Conservation (phyloP, 2,888 invertebrate genomes). For the Tenthredo scrophulariae region DNA sequence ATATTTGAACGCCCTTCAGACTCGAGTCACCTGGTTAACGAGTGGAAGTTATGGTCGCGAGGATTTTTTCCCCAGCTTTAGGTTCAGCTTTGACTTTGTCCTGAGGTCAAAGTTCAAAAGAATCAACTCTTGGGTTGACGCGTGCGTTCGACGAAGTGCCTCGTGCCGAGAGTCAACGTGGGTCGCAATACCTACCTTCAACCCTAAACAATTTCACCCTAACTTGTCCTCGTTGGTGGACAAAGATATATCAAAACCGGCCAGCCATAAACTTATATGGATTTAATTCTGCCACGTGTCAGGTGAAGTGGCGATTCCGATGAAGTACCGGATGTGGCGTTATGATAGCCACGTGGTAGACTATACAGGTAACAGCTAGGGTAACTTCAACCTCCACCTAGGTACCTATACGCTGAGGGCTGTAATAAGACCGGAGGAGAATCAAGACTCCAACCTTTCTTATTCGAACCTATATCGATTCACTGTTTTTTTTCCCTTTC, state of each 20-base stretch:
- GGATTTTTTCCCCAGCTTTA: background rate
- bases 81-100: conserved; percentile 14
- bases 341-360: conserved; percentile 29
- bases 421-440: background rate
- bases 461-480: background rate
- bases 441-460: background rate
- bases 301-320: conserved; percentile 69
- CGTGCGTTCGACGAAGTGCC: conserved; percentile 53
- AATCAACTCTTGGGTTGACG: conserved; percentile 27
- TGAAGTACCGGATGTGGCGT: conserved; percentile 43
- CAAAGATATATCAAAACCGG: conserved; percentile 21
- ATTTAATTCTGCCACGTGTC: conserved; percentile 74
- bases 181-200: conserved; percentile 43
- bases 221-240: conserved; percentile 41
- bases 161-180: conserved; percentile 69
- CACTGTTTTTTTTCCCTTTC: background rate
- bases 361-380: conserved; percentile 29
- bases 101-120: conserved; percentile 45
- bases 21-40: conserved; percentile 16
- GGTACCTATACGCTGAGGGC: background rate
- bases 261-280: conserved; percentile 55
- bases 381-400: conserved; percentile 19
- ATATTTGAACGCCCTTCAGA: conserved; percentile 4
- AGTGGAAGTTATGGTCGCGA: background rate
- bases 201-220: conserved; percentile 27